Evolutionary conservation across 2,113 vertebrate genomes (phyloP).

Genomic region (Thinocorus orbignyianus): DNA sequence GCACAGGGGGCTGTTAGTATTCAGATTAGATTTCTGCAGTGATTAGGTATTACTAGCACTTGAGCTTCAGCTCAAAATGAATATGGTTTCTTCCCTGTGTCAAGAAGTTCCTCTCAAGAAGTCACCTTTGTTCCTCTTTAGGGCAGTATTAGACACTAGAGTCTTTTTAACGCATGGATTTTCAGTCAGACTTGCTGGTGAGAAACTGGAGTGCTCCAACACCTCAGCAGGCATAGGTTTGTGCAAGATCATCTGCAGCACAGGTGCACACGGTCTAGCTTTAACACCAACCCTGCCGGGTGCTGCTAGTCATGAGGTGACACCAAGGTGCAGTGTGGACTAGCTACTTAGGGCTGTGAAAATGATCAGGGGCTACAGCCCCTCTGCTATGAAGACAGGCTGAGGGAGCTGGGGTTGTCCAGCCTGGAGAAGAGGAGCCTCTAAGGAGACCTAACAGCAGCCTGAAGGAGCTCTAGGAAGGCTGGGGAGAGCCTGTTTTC

Average conservation of each 20-base stretch:
- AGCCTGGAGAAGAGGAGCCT: no score
- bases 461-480: no score
- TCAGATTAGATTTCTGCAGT: neutral
- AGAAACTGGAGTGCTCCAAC: neutral
- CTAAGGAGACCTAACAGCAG: no score
- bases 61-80: neutral
- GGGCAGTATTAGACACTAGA: neutral
- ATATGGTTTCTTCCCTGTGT: neutral
- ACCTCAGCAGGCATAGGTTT: neutral
- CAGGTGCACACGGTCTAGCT: neutral
- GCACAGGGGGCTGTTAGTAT: neutral
- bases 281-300: neutral
- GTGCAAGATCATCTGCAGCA: rapidly evolving
- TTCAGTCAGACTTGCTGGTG: neutral
- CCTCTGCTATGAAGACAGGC: no score
- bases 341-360: no score
- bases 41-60: neutral
- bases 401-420: no score
- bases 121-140: neutral
- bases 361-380: no score
- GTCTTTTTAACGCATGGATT: neutral
- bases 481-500: no score
- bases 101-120: neutral
- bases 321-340: neutral
- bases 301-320: neutral